These are phyloP conservation scores for Volucella inanis DNA, from an alignment of 2,888 invertebrate species.

Conservation along the genomic window DNA sequence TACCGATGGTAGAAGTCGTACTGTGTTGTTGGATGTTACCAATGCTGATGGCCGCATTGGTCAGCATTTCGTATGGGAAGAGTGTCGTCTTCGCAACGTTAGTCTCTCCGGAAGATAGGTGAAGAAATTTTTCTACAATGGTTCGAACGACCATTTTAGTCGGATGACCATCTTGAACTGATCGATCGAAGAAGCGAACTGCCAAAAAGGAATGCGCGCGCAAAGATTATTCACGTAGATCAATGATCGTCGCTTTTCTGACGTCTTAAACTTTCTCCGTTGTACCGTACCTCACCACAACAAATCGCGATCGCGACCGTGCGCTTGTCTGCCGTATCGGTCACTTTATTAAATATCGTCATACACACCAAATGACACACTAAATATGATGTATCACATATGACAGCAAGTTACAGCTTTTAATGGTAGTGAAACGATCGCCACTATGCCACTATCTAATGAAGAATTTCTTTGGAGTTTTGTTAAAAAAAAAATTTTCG, in stretches of 20 bases:
- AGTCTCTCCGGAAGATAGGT: conserved; percentile 73
- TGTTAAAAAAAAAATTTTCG: conserved; percentile 7
- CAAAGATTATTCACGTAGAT: conserved; percentile 71
- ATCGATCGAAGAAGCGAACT: conserved; percentile 51
- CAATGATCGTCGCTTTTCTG: conserved; percentile 60
- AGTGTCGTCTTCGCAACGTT: conserved; percentile 74
- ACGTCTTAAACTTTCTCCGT: conserved; percentile 67
- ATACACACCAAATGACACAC: conserved; percentile 61
- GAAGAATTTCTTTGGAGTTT: conserved; percentile 22
- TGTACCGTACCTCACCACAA: background rate
- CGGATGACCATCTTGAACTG: conserved; percentile 74
- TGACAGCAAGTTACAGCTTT: conserved; percentile 53
- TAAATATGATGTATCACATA: conserved; percentile 67
- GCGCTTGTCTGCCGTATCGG: background rate
- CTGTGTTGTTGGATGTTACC: conserved; percentile 65
- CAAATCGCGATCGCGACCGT: no score
- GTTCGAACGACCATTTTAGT: conserved; percentile 72
- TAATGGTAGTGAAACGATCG: conserved; percentile 44
- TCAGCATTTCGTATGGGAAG: conserved; percentile 70
- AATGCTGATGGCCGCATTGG: conserved; percentile 71
- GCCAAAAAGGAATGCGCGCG: conserved; percentile 72
- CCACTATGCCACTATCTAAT: conserved; percentile 43
- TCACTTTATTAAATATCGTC: conserved; percentile 35
- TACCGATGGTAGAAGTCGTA: conserved; percentile 35
- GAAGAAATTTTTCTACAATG: conserved; percentile 75